A percentile compares a stretch with the other conserved stretches of the same genome.
Evolutionary conservation across 2,888 invertebrate species (phyloP).

Genomic region (Chouioia cunea): DNA sequence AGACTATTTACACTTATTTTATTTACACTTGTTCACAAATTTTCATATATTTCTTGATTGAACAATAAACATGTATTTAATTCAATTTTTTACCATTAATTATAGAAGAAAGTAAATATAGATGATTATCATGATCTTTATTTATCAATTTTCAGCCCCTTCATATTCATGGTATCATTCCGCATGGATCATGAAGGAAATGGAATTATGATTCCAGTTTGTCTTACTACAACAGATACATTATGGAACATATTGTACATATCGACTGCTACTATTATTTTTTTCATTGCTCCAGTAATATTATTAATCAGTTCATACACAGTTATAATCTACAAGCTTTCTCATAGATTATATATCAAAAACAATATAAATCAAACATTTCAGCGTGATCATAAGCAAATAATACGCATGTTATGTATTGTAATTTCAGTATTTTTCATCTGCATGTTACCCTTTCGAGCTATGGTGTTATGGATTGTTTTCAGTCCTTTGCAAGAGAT

Average conservation of each 20-base stretch:
- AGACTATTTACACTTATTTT: no score
- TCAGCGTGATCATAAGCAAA: conserved; percentile 82
- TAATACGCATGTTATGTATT: conserved; percentile 89
- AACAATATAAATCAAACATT: conserved; percentile 74
- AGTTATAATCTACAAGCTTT: conserved; percentile 86
- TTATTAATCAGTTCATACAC: conserved; percentile 86
- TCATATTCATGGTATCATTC: conserved; percentile 84
- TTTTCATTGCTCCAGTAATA: conserved; percentile 87
- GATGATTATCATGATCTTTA: conserved; percentile 15
- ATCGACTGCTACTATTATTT: conserved; percentile 82
- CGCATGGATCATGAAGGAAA: conserved; percentile 80
- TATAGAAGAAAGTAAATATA: no score
- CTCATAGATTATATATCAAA: conserved; percentile 82
- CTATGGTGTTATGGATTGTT: conserved; percentile 89
- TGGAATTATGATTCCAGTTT: conserved; percentile 78
- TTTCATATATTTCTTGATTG: no score
- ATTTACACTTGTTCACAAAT: no score
- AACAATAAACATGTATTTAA: no score
- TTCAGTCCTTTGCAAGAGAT: conserved; percentile 79
- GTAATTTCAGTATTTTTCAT: conserved; percentile 92
- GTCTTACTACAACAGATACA: conserved; percentile 81
- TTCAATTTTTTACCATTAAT: no score
- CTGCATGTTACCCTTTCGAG: conserved; percentile 89
- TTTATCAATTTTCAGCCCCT: conserved; percentile 80
- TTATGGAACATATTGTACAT: conserved; percentile 86